A percentile compares a stretch with the other conserved stretches of the same genome.
Evolutionary conservation across 1,140 invertebrate genomes (phyloP).

Genomic region (Halyomorpha halys): DNA sequence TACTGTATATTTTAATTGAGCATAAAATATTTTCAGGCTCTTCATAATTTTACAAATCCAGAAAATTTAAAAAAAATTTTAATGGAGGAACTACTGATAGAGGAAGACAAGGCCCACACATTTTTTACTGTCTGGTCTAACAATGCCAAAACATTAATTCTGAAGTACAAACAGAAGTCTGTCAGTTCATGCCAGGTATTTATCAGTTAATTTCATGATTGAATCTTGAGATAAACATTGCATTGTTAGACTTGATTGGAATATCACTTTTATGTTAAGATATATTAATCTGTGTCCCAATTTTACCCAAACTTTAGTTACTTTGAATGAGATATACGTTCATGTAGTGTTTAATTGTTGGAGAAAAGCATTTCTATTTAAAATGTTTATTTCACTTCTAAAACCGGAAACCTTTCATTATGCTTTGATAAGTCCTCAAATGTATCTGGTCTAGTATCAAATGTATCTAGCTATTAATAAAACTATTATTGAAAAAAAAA

Average conservation of each 20-base stretch:
- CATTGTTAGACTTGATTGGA: neutral
- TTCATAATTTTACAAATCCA: slow-evolving; percentile 27
- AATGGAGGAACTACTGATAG: slow-evolving; percentile 23
- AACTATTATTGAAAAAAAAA: no score
- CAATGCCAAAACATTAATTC: slow-evolving; percentile 27
- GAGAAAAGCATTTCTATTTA: no score
- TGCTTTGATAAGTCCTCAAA: no score
- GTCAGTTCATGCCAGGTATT: slow-evolving; percentile 25
- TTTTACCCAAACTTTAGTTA: neutral
- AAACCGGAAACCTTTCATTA: no score
- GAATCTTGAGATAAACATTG: neutral
- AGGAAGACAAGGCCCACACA: slow-evolving; percentile 25
- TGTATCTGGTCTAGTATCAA: no score
- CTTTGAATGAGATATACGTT: neutral
- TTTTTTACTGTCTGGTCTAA: slow-evolving; percentile 27
- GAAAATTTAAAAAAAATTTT: slow-evolving; percentile 22
- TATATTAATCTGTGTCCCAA: neutral
- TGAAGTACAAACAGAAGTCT: slow-evolving; percentile 25
- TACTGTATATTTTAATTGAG: neutral
- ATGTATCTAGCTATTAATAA: no score
- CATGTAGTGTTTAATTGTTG: neutral
- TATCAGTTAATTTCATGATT: neutral
- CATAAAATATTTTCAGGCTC: slow-evolving; percentile 22
- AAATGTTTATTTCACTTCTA: no score
- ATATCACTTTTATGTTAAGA: neutral